phyloP scores from a whole-genome alignment of 2,113 vertebrate genomes.

The Hippoglossus stenolepis region DNA sequence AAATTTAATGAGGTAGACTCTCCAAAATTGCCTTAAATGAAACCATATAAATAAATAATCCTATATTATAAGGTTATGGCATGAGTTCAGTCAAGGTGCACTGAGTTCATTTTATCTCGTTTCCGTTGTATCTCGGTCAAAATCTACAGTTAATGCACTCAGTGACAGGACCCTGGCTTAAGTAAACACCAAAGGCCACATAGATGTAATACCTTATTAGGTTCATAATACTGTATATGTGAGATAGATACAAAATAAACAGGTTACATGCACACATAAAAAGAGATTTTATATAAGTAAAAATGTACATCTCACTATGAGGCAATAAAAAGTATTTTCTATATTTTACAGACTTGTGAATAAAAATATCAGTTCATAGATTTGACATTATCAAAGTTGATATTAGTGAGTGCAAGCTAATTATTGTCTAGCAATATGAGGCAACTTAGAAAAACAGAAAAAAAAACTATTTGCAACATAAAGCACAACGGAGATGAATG shows the following conservation, averaged over 20 bases:
- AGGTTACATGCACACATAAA: not conserved
- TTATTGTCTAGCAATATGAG: not conserved
- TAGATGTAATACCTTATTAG: not conserved
- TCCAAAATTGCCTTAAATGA: not conserved
- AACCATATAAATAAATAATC: not conserved
- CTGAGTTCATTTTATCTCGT: conserved; percentile 57
- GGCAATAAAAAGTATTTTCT: not conserved
- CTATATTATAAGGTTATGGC: not conserved
- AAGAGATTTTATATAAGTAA: not conserved
- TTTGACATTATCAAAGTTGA: not conserved
- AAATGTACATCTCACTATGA: not conserved
- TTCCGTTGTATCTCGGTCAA: conserved; percentile 42
- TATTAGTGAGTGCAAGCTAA: not conserved
- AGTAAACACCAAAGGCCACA: conserved; percentile 60
- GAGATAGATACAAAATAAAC: not conserved
- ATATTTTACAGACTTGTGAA: not conserved
- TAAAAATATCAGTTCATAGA: not conserved
- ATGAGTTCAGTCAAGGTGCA: conserved; percentile 19
- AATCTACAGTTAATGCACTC: conserved; percentile 58
- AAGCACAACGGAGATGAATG: conserved; percentile 63
- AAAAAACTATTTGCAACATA: not conserved
- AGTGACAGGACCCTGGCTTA: conserved; percentile 40
- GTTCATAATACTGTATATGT: not conserved
- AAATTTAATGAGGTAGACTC: not conserved
- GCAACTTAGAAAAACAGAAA: not conserved